Evolutionary conservation across 1,140 invertebrate genomes (phyloP), one percentile per base, ranked within the genome.

Genomic region (Drosophila tani): DNA sequence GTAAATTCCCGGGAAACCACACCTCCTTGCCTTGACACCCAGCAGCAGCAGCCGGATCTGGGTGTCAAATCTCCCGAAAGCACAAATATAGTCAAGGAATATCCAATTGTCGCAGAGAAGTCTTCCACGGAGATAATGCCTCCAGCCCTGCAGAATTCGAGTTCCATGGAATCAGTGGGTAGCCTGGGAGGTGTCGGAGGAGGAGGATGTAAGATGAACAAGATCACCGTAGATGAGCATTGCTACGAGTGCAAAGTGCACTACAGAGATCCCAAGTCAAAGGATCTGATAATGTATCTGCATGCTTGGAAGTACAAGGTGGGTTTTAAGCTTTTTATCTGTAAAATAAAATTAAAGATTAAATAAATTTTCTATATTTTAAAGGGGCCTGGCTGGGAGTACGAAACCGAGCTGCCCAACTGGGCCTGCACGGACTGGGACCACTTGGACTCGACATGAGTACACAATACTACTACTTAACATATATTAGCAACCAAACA

Each of bases 211-310:
- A 95, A 96, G 75, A 94, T 95, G 21, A 95, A 96, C 27, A 97
- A 96, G 92, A 95, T 97, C 93, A 95, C 95, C 1, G 93, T 95
- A 9, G 97, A 99, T 87, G 95, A 96, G 5, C 96, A 98, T 90
- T 99, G 98, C 93, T 96, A 97, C 91, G 97, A 98, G 93, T 99
- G 98, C 93, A 97, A 97, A 93, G 96, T 97, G 19, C 95, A 97
- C 51, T 99, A 98, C 93, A 94, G 96, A 47, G 98, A 99, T 93
- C 98, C 98, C 0, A 96, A 97, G 64, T 97, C 97, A 0, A 95
- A 96, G 70, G 97, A 99, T 91, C 94, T 99, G 19, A 96, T 98
- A 56, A 98, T 99, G 97, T 99, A 98, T 93, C 94, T 99, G 24
- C 98, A 99, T 93, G 98, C 98, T 29, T 97, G 97, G 95, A 97